Conservation (phyloP, 1,140 invertebrate genomes). For the Drosophila santomea region DNA sequence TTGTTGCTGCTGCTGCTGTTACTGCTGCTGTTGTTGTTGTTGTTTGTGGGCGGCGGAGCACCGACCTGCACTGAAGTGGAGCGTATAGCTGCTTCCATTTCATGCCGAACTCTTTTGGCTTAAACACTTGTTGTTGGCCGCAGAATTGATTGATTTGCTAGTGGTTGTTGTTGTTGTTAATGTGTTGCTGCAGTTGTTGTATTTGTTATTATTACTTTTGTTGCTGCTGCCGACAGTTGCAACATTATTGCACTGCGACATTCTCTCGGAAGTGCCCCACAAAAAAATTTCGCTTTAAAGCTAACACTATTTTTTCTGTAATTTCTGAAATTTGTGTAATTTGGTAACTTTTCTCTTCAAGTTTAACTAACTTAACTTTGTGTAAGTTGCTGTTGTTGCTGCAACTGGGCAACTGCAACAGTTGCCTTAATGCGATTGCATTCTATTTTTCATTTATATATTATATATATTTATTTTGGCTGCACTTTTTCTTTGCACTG, state of each 20-base stretch:
- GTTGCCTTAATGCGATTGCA: slow-evolving; percentile 10
- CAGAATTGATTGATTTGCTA: slow-evolving; percentile 48
- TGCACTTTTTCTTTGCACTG: slow-evolving; percentile 12
- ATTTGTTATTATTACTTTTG: slow-evolving; percentile 39
- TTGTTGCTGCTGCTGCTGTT: slow-evolving; percentile 36
- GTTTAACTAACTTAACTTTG: slow-evolving; percentile 5
- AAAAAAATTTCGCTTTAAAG: slow-evolving; percentile 17
- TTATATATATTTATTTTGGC: background rate
- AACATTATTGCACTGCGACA: slow-evolving; percentile 75
- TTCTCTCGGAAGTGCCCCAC: slow-evolving; percentile 51
- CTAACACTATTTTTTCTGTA: background rate
- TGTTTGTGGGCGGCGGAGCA: slow-evolving; percentile 82
- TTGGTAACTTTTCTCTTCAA: slow-evolving; percentile 6
- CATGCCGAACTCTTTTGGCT: slow-evolving; percentile 84
- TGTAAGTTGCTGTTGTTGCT: slow-evolving; percentile 25
- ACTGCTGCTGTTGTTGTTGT: slow-evolving; percentile 69
- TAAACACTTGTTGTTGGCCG: slow-evolving; percentile 81
- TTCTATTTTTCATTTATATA: background rate
- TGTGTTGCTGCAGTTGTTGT: slow-evolving; percentile 39
- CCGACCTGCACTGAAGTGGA: slow-evolving; percentile 85
- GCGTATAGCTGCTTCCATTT: slow-evolving; percentile 85
- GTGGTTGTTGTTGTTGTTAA: slow-evolving; percentile 10
- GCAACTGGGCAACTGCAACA: slow-evolving; percentile 29
- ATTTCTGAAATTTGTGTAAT: background rate
- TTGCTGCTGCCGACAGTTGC: slow-evolving; percentile 46